Conservation (phyloP, 2,888 invertebrate species). For the Linnaemya vulpina region DNA sequence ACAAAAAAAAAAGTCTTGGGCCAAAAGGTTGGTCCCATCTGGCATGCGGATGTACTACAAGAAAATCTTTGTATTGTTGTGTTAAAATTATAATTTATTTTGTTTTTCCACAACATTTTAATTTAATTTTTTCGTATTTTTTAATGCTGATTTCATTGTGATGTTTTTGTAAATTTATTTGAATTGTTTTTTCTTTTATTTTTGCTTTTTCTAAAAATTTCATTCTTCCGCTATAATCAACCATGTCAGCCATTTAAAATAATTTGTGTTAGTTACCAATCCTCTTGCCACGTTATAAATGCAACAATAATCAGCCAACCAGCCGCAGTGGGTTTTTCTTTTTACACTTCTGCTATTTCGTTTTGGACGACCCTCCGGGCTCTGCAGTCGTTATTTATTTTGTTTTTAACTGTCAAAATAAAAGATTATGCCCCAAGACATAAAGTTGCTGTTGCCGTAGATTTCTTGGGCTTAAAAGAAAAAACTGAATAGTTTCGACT, state of each 20-base stretch:
- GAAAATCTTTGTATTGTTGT: constrained; percentile 49
- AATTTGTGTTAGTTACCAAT: constrained; percentile 48
- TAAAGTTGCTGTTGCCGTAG: constrained; percentile 47
- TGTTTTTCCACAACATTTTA: constrained; percentile 56
- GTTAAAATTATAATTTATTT: constrained; percentile 53
- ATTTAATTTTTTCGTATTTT: constrained; percentile 72
- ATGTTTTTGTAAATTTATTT: constrained; percentile 7
- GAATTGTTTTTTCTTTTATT: constrained; percentile 4
- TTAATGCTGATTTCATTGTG: constrained; percentile 76
- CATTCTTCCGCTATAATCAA: constrained; percentile 70
- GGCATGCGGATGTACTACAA: constrained; percentile 52
- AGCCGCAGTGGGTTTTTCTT: constrained; percentile 49
- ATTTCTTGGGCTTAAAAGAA: constrained; percentile 33
- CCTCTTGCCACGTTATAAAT: constrained; percentile 46
- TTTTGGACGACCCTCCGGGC: constrained; percentile 61
- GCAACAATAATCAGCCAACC: constrained; percentile 51
- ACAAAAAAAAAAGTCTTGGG: too few relatives aligned
- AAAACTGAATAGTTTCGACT: constrained; percentile 43
- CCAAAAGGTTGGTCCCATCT: constrained; percentile 47
- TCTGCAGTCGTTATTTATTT: constrained; percentile 67
- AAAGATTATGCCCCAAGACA: constrained; percentile 71
- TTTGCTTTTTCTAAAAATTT: constrained; percentile 34
- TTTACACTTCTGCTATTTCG: constrained; percentile 31
- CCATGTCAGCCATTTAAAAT: constrained; percentile 68
- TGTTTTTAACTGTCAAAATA: constrained; percentile 72